Percentiles rank a stretch among this genome's conserved stretches.
Evolutionary conservation across 2,888 invertebrate genomes (phyloP).

Genomic region (Diaphora mendica): DNA sequence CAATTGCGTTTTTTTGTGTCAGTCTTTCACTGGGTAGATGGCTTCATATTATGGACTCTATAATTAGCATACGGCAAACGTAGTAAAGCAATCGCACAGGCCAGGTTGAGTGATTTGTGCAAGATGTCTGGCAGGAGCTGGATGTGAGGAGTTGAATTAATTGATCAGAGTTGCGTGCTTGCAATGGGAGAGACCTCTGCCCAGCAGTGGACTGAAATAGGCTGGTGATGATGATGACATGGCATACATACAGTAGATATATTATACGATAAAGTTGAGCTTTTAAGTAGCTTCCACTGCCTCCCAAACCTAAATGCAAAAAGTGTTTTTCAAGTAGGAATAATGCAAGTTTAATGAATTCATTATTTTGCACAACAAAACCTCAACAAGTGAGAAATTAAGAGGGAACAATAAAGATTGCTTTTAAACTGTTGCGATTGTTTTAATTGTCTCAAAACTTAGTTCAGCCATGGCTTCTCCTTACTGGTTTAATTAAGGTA

Average conservation of each 20-base stretch:
- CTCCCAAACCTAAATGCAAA: constrained; percentile 26
- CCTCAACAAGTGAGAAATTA: constrained; percentile 49
- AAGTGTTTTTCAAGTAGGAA: constrained; percentile 47
- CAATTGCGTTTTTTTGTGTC: too few species aligned
- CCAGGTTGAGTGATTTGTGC: too few species aligned
- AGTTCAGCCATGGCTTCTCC: constrained; percentile 1
- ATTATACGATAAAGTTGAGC: not conserved
- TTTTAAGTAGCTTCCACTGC: constrained; percentile 28
- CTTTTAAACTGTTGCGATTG: constrained; percentile 22
- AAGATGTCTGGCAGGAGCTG: too few species aligned
- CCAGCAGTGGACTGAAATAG: not conserved
- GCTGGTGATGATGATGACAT: not conserved
- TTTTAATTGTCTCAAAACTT: constrained; percentile 33
- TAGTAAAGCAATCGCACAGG: too few species aligned
- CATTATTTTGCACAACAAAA: constrained; percentile 71
- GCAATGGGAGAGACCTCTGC: too few species aligned
- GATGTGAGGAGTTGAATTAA: too few species aligned
- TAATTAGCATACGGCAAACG: too few species aligned
- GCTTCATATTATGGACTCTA: too few species aligned
- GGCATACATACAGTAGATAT: too few species aligned
- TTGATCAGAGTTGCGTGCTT: too few species aligned
- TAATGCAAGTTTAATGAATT: constrained; percentile 61
- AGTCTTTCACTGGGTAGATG: too few species aligned
- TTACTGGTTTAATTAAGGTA: not conserved
- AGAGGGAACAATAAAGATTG: constrained; percentile 41